Conservation (phyloP, 2,888 invertebrate species). For the Patella pellucida region DNA sequence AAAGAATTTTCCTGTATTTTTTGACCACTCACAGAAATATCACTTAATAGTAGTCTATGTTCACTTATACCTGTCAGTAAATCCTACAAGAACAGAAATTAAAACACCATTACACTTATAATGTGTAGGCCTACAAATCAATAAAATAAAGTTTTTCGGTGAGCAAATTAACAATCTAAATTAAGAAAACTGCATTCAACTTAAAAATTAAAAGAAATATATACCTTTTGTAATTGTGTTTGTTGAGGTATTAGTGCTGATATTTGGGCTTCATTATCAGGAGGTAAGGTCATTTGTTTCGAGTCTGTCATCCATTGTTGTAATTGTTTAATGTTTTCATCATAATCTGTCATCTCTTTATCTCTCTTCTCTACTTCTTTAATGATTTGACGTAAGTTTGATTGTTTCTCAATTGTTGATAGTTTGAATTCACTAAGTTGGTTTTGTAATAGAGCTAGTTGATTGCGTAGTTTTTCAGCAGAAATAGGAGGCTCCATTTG, state of each 20-base stretch:
- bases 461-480: constrained; percentile 53
- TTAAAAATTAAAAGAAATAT: not conserved
- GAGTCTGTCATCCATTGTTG: constrained; percentile 64
- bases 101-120: no score
- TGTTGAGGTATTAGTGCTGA: constrained; percentile 40
- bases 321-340: constrained; percentile 53
- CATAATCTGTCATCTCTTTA: constrained; percentile 59
- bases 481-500: constrained; percentile 50
- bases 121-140: no score
- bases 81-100: constrained; percentile 36
- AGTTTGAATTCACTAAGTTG: constrained; percentile 59
- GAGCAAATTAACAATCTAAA: not conserved
- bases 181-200: no score
- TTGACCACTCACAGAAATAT: constrained; percentile 40
- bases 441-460: constrained; percentile 56
- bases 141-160: not conserved
- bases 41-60: constrained; percentile 53
- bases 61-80: constrained; percentile 53
- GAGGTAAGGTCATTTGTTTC: constrained; percentile 47
- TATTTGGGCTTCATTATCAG: constrained; percentile 30
- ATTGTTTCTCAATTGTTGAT: constrained; percentile 54
- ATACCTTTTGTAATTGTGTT: constrained; percentile 52
- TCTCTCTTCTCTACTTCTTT: constrained; percentile 59
- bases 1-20: constrained; percentile 12
- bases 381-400: constrained; percentile 48